phyloP scores from a whole-genome alignment of 2,113 vertebrate species.

The Blennius ocellaris region DNA sequence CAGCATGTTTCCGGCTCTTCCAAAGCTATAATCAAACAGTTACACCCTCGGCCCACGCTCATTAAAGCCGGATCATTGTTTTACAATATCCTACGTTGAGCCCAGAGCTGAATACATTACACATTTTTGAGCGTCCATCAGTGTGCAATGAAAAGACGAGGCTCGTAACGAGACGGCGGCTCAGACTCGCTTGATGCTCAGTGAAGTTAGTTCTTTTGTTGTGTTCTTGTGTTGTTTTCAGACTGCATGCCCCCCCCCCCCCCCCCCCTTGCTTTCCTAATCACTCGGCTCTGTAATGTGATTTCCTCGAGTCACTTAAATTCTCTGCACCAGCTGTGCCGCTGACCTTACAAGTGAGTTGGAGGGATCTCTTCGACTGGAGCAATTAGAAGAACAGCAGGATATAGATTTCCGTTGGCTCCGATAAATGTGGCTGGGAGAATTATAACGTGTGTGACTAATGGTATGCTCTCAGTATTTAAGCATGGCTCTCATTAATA shows the following conservation, averaged over 20 bases:
- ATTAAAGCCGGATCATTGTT: conserved; percentile 23
- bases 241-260: too few species aligned
- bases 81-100: conserved; percentile 4
- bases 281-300: conserved; percentile 26
- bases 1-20: not conserved
- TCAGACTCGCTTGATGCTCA: not conserved
- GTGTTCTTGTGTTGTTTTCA: not conserved
- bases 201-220: not conserved
- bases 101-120: conserved; percentile 5
- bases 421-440: conserved; percentile 59
- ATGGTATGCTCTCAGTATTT: conserved; percentile 59
- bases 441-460: conserved; percentile 70
- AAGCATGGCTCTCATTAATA: conserved; percentile 67
- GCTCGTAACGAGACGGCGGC: not conserved
- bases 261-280: not conserved
- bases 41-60: conserved; percentile 8
- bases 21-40: conserved; percentile 6
- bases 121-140: conserved; percentile 1
- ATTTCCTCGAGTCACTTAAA: conserved; percentile 45
- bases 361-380: conserved; percentile 44
- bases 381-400: conserved; percentile 71
- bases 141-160: not conserved
- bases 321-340: conserved; percentile 46
- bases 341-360: conserved; percentile 56
- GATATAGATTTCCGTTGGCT: conserved; percentile 67